A percentile compares a stretch with the other conserved stretches of the same genome.
phyloP scores from a whole-genome alignment of 2,797 vertebrate genomes.

The Capromys pilorides region DNA sequence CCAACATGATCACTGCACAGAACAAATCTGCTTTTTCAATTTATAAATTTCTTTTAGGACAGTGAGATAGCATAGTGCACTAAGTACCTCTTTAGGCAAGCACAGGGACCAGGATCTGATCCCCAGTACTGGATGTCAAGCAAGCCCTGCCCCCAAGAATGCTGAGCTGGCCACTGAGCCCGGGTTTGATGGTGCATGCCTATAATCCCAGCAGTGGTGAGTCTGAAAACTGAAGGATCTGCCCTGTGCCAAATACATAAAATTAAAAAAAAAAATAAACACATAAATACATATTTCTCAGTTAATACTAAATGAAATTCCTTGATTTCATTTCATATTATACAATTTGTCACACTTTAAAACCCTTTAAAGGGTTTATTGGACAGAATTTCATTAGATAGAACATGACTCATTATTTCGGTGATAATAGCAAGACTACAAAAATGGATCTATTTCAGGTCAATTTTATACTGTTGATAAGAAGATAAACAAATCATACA shows the following conservation, averaged over 20 bases:
- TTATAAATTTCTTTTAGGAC: not conserved
- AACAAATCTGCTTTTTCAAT: not conserved
- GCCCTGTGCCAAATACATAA: no score
- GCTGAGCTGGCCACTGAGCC: no score
- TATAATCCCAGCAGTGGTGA: no score
- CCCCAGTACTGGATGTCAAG: no score
- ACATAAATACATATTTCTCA: not conserved
- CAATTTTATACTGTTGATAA: not conserved
- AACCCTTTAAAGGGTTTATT: not conserved
- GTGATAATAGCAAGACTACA: not conserved
- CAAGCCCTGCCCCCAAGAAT: no score
- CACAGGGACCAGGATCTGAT: no score
- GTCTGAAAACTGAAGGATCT: no score
- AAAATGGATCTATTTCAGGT: not conserved
- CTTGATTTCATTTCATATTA: not conserved
- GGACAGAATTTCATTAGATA: slow-evolving; percentile 6
- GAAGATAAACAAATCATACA: slow-evolving; percentile 9
- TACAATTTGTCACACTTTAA: slow-evolving; percentile 39
- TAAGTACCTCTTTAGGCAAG: no score
- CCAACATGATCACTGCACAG: not conserved
- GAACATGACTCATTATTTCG: not conserved
- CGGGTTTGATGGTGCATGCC: no score
- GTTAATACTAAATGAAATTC: not conserved
- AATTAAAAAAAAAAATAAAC: no score
- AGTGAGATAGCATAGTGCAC: no score